Evolutionary conservation across 2,797 vertebrate species (phyloP), one percentile per base, ranked within the genome.

Genomic region (Pelochelys cantorii): DNA sequence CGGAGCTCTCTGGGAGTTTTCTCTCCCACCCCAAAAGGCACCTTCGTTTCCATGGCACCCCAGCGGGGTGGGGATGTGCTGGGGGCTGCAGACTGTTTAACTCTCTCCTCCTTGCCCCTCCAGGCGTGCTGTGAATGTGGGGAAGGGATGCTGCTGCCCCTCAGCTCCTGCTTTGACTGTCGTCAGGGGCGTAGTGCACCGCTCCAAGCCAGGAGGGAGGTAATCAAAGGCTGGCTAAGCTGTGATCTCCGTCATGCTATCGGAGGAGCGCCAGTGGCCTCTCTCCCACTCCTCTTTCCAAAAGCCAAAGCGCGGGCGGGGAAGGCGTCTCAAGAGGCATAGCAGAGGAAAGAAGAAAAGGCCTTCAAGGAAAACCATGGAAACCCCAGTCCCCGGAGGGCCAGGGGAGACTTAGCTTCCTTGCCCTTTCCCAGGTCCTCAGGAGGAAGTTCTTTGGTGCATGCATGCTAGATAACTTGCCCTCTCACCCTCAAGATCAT

Each of bases 141-240:
- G 23, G 23, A 68, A 27, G 37, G 31, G 29, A 34, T 74, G 27
- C 2, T 60, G 42, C 57, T 59, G 27, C 23, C 31, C 34, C 18
- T 5, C 2, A 4, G 2, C 10, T 23, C 4, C 12, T 14, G 5
- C 5, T 34, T 8, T 3, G 37, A 74, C 71, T 74, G 71, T 5
- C 31, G 15, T 6, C 74, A 48, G 42, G 37, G 42, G 7, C 23
- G 17, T 11, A 42, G 37, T 9, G 42, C 5, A 3, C 71, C 7
- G 23, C 11, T 25, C 71, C 23, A 75, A 48, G 22, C 42, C 27
- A 42, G 37, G 37, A 48, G 74, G 42, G 42, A 77, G 7, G 23
- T 52, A 77, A 29, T 77, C 25, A 8, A 29, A 48, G 74, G 12
- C 42, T 15, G 23, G 42, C 74, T 29, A 27, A 68, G 17, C 31